Base-by-base conservation (phyloP, 2,797 vertebrate species). In the Meda fulgida region DNA sequence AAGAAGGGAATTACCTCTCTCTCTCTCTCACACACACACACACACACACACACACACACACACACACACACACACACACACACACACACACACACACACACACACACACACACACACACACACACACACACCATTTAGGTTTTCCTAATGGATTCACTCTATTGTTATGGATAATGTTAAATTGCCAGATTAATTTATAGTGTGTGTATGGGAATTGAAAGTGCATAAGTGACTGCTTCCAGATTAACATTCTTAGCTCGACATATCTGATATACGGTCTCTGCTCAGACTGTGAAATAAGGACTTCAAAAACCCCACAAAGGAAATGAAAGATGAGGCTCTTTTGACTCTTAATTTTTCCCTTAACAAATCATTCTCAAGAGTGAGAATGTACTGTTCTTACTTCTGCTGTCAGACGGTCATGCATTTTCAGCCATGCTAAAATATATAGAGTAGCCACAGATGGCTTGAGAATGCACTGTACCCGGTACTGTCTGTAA, bases 361-460 rank as follows among this genome's bases (percentile, higher is more conserved):
- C 51, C n/a, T 48, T 51, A 36, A 71, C 77, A 84, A 63, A 72
- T 85, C 26, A 65, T 65, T 7, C 67, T 72, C 77, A 65, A 29
- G 67, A 85, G 77, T 80, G 84, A 80, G 84, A 80, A 85, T 73
- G 55, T 38, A 36, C 67, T 80, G 67, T 85, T 85, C 84, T 79
- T 77, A 65, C 83, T 80, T 79, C 67, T 65, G 83, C 78, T 73
- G 83, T 79, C 67, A 79, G 53, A 72, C 16, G 53, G 79, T 48
- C 66, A n/a, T n/a, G n/a, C n/a, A n/a, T n/a, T n/a, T n/a, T n/a
- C 76, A 84, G 36, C 67, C 77, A 73, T 72, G 75, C 51, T 70
- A 36, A 84, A 78, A 78, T 70, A 78, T 78, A 78, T 34, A 51
- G 84, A 38, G 0, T 10, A 40, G 69, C 21, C 77, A 72, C 84